Conservation (phyloP, 2,797 vertebrate species). For the Bovichtus variegatus region DNA sequence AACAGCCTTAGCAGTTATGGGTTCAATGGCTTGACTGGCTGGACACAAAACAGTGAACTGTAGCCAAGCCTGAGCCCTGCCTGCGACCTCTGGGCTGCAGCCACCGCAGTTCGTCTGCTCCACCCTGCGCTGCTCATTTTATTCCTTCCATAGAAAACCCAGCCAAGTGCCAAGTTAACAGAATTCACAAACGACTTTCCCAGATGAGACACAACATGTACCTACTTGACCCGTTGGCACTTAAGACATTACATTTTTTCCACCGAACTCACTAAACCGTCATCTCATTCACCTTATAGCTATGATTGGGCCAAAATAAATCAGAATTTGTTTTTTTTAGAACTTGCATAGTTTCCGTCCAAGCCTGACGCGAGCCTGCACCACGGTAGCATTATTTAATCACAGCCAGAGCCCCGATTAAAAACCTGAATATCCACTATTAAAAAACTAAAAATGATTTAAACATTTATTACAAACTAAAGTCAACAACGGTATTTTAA, state of each 20-base stretch:
- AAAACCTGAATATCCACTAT: too few species aligned
- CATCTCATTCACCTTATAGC: constrained; percentile 7
- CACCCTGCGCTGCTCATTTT: constrained; percentile 56
- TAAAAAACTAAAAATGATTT: too few species aligned
- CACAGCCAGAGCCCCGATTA: too few species aligned
- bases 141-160: constrained; percentile 54
- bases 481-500: too few species aligned
- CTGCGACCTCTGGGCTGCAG: constrained; percentile 66
- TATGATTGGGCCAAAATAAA: neutral
- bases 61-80: constrained; percentile 59
- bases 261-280: constrained; percentile 26
- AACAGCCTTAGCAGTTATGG: constrained; percentile 60
- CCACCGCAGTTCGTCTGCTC: constrained; percentile 56
- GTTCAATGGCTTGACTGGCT: constrained; percentile 38
- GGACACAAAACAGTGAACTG: constrained; percentile 71
- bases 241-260: constrained; percentile 12
- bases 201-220: constrained; percentile 23
- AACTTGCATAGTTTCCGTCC: too few species aligned
- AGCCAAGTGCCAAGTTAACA: constrained; percentile 27
- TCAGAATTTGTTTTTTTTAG: too few species aligned
- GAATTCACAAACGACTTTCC: constrained; percentile 36
- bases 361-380: too few species aligned
- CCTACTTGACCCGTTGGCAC: constrained; percentile 16
- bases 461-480: too few species aligned
- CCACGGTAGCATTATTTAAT: too few species aligned